Evolutionary conservation across 1,140 invertebrate genomes (phyloP), one percentile per base, ranked within the genome.

Genomic region (Trissolcus basalis): DNA sequence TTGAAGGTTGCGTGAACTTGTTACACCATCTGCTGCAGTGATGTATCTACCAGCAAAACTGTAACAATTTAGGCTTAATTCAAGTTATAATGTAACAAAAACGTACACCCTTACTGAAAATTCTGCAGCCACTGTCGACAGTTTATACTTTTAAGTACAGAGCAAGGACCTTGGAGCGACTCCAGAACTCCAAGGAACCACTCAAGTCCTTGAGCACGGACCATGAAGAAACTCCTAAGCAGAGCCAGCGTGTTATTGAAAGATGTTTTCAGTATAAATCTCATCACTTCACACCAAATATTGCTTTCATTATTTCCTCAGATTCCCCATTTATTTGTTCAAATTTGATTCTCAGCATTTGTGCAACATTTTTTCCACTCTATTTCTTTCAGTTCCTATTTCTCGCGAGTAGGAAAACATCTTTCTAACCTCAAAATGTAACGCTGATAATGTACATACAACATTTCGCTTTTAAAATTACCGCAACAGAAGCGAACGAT

Each of bases 381-480:
- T 6, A 27, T 27, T 27, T 27, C 19, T 27, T 3, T 27, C 19
- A 6, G 19, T 27, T 27, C 19, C 19, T 3, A 27, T 27, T 27
- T 27, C 6, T 6, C 1, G 19, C 19, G n/a, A 27, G 19, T 6
- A 6, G 2, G 19, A 27, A 27, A 27, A 27, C 19, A 6, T 3
- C 1, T 27, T 27, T 27, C 19, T 27, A 27, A 27, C 19, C 19
- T 27, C 10, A 54, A 54, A 54, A 19, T 9, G 16, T 41, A 14
- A 8, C 35, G n/a, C 1, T 27, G 6, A 27, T 27, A 27, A 27
- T 6, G 6, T 27, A 15, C 33, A n/a, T 0, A 1, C 1, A 50
- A 54, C 32, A 13, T 47, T 59, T 59, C 5, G 39, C 13, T 19
- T 12, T 11, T 14, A 12, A 58, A 58, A 68, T 11, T 68, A 32